Conservation (phyloP, 2,797 vertebrate species). For the Enteromius argenteus region DNA sequence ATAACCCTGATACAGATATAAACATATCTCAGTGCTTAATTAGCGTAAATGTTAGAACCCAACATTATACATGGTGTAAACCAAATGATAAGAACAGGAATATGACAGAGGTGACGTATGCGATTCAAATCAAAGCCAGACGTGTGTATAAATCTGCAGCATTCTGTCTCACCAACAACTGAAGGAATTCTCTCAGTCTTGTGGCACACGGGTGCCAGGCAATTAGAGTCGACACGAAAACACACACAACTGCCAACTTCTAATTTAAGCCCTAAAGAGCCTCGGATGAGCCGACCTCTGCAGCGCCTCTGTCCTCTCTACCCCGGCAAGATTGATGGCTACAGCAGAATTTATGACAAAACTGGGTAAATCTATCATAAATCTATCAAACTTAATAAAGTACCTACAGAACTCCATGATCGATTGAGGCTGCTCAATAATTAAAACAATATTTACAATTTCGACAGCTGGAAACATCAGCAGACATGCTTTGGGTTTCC, state of each 20-base stretch:
- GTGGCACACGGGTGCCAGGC: constrained; percentile 73
- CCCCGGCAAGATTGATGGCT: constrained; percentile 54
- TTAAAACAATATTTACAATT: constrained; percentile 59
- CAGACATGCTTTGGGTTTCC: neutral
- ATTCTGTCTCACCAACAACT: constrained; percentile 60
- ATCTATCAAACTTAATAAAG: constrained; percentile 58
- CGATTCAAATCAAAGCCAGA: neutral
- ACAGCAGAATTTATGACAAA: constrained; percentile 54
- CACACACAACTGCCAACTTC: constrained; percentile 74
- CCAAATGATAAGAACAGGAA: neutral
- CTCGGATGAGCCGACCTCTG: constrained; percentile 63
- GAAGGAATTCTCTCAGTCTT: constrained; percentile 70
- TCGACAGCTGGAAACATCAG: constrained; percentile 26
- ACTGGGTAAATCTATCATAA: constrained; percentile 63
- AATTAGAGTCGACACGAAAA: constrained; percentile 82
- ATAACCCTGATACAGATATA: neutral
- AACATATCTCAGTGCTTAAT: neutral
- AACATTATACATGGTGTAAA: neutral
- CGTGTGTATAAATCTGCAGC: neutral
- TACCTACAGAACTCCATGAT: constrained; percentile 49
- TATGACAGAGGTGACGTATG: neutral
- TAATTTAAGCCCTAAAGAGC: constrained; percentile 81
- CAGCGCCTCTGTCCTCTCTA: constrained; percentile 1
- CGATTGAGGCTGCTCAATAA: constrained; percentile 53
- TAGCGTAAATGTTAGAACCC: neutral